Conservation (phyloP, 2,113 vertebrate species). For the Progne subis region DNA sequence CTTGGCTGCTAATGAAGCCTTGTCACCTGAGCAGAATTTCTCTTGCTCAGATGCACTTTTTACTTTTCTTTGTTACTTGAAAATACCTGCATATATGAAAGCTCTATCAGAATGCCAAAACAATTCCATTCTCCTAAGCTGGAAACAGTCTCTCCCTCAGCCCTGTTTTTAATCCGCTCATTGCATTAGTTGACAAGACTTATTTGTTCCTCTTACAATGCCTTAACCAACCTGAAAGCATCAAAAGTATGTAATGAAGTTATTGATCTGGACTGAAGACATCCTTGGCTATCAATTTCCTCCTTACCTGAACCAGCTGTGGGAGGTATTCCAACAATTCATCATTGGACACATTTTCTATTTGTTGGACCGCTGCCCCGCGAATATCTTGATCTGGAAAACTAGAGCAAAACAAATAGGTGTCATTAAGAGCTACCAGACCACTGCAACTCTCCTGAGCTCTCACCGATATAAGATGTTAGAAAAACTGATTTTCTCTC, state of each 20-base stretch:
- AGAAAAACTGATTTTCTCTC: background rate
- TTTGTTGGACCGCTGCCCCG: conserved; percentile 76
- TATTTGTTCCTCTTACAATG: background rate
- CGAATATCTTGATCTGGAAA: conserved; percentile 88
- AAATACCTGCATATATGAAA: background rate
- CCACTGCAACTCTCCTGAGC: background rate
- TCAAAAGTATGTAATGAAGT: conserved; percentile 23
- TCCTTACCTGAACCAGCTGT: conserved; percentile 86
- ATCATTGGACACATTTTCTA: conserved; percentile 79
- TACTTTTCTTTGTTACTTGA: background rate
- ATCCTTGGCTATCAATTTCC: background rate
- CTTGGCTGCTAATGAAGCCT: background rate
- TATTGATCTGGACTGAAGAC: conserved; percentile 3
- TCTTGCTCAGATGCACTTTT: background rate
- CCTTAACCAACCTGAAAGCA: conserved; percentile 11
- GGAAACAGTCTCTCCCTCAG: background rate
- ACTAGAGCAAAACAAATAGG: conserved; percentile 68
- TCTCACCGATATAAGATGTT: background rate
- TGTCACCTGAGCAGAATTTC: background rate
- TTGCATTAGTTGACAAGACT: background rate
- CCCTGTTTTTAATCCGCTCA: background rate
- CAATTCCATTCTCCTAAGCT: background rate
- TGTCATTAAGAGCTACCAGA: conserved; percentile 17
- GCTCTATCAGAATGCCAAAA: background rate
- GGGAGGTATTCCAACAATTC: conserved; percentile 84